Base-by-base conservation (phyloP, 2,113 vertebrate species). In the Lichenostomus cassidix region DNA sequence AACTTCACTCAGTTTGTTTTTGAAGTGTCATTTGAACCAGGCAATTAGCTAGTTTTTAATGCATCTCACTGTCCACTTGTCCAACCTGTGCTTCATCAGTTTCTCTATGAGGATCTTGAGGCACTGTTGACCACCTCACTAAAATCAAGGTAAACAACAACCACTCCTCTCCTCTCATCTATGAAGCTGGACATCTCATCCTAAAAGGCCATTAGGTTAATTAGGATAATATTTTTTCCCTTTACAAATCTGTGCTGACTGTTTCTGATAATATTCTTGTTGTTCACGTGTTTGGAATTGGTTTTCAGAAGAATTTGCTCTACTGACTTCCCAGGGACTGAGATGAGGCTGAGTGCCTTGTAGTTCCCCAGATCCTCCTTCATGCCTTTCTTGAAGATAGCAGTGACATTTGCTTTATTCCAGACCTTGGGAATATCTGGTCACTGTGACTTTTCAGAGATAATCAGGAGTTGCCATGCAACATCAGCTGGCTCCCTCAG, bases 51-150 rank as follows among this genome's bases (percentile, higher is more conserved):
- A 15, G 13, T 73, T 90, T 69, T 76, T 53, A 83, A 0, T 76
- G 37, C 14, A 17, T 71, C 74, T 79, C 0, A 0, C 52, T 71
- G 22, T 67, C 46, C 3, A 0, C 39, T 88, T 75, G 31, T 67
- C 33, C 58, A 41, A n/a, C 24, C 22, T 50, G 33, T 71, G 21
- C 31, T 95, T 73, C 53, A 15, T 68, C 28, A 21, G 11, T 73
- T 93, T 87, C 56, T 59, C 49, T 22, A 0, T n/a, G 44, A 21
- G 20, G 33, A 27, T 42, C 31, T 35, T 83, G 79, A 90, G 37
- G 33, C 18, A 12, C 25, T 42, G 8, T 22, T 86, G 83, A 59
- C 21, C 53, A 33, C 46, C 49, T 71, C 19, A 29, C 44, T 85
- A 8, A 70, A 81, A 39, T 65, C 10, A 31, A 52, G 31, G 55